A percentile compares a stretch with the other conserved stretches of the same genome.
phyloP scores from a whole-genome alignment of 1,140 invertebrate species.

The Helicorthomorpha holstii region DNA sequence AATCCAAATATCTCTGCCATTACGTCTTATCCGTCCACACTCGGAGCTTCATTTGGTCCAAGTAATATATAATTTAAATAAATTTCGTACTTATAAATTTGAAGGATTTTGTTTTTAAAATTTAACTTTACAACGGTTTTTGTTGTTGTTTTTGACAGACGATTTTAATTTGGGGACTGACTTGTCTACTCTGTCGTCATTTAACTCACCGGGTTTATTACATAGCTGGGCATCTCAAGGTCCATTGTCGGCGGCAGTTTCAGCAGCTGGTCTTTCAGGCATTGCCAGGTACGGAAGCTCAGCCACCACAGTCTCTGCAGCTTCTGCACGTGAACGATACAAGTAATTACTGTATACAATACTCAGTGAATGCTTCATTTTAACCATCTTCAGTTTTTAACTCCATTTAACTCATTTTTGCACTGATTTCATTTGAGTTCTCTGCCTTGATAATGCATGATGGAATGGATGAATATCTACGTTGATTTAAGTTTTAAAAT shows the following conservation, averaged over 20 bases:
- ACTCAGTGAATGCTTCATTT: too few species aligned
- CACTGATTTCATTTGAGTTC: too few species aligned
- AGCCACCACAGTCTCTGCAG: neutral
- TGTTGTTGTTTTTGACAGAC: too few species aligned
- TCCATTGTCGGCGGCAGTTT: constrained; percentile 25
- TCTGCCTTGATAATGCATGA: too few species aligned
- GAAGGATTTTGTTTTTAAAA: too few species aligned
- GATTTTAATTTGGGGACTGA: constrained; percentile 25
- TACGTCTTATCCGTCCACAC: constrained; percentile 41
- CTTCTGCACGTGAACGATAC: neutral
- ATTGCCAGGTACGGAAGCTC: constrained; percentile 5
- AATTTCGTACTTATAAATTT: too few species aligned
- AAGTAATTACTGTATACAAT: too few species aligned
- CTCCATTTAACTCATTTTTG: too few species aligned
- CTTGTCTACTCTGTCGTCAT: constrained; percentile 14
- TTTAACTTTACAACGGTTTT: too few species aligned
- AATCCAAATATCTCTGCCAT: constrained; percentile 39
- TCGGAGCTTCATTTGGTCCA: constrained; percentile 44
- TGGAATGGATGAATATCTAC: too few species aligned
- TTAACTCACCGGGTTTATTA: constrained; percentile 18
- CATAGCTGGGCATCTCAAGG: constrained; percentile 21
- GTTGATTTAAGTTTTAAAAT: too few species aligned
- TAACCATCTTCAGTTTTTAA: too few species aligned
- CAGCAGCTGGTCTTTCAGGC: constrained; percentile 23
- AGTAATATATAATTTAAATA: constrained; percentile 39